phyloP scores from a whole-genome alignment of 2,888 invertebrate genomes.

The Clanis bilineata region DNA sequence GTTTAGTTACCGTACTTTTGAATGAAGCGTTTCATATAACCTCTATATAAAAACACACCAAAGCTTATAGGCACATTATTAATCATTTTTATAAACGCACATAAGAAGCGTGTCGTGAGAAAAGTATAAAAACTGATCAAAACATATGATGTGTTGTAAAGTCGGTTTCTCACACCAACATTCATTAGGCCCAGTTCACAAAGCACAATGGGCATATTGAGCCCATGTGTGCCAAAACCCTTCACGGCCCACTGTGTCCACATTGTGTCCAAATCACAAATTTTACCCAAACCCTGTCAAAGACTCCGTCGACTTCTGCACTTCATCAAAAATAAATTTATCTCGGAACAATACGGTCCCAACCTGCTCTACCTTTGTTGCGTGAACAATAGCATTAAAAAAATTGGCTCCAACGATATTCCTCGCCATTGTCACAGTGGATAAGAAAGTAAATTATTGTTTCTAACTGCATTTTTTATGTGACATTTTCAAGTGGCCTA shows the following conservation, averaged over 20 bases:
- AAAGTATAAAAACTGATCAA: conserved; percentile 27
- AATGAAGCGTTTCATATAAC: no score
- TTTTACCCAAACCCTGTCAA: conserved; percentile 64
- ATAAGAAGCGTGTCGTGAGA: not conserved
- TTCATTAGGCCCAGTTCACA: conserved; percentile 58
- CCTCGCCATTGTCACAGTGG: conserved; percentile 52
- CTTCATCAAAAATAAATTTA: conserved; percentile 81
- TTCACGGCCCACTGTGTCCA: conserved; percentile 60
- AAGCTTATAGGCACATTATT: not conserved
- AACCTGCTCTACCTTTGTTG: conserved; percentile 66
- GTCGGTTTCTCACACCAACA: conserved; percentile 56
- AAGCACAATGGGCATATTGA: conserved; percentile 71
- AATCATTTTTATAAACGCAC: conserved; percentile 2
- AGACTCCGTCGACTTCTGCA: conserved; percentile 71
- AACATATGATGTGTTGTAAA: conserved; percentile 27
- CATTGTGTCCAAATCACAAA: conserved; percentile 63
- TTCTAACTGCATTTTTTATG: conserved; percentile 57
- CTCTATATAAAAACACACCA: not conserved
- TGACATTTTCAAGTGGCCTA: conserved; percentile 55
- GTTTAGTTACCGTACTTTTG: not conserved
- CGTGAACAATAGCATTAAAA: conserved; percentile 47
- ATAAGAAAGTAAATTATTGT: conserved; percentile 69
- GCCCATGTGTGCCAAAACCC: conserved; percentile 73
- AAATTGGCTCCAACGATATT: conserved; percentile 46
- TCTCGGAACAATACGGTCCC: conserved; percentile 62